Conservation (phyloP, 2,888 invertebrate species). For the Hedya salicella region DNA sequence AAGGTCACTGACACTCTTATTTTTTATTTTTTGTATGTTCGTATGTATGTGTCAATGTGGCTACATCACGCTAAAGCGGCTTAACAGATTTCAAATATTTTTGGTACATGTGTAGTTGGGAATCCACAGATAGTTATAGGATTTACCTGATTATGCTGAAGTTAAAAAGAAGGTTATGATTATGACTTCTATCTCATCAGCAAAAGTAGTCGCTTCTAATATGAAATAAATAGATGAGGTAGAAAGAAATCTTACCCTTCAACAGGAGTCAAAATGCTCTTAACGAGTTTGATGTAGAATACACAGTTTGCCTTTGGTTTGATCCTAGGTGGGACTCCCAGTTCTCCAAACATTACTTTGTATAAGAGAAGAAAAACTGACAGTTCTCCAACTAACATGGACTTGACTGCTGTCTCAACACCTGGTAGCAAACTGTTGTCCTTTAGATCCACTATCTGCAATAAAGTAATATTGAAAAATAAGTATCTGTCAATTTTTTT, state of each 20-base stretch:
- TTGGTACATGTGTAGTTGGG: too few relatives aligned
- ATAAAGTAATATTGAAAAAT: constrained; percentile 40
- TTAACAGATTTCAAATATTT: too few relatives aligned
- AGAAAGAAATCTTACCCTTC: constrained; percentile 60
- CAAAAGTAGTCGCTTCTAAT: too few relatives aligned
- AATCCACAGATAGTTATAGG: too few relatives aligned
- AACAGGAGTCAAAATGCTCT: constrained; percentile 77
- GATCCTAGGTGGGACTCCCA: constrained; percentile 92
- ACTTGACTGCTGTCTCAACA: constrained; percentile 87
- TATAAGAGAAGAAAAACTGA: constrained; percentile 91
- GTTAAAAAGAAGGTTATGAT: too few relatives aligned
- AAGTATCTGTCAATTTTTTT: too few relatives aligned
- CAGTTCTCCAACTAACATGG: constrained; percentile 93
- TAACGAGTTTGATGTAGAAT: constrained; percentile 89
- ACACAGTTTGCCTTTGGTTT: constrained; percentile 89
- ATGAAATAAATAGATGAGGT: constrained; percentile 6
- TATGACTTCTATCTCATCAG: too few relatives aligned
- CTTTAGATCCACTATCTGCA: constrained; percentile 72
- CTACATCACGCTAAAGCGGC: too few relatives aligned
- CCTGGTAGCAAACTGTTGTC: constrained; percentile 86
- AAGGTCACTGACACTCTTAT: too few relatives aligned
- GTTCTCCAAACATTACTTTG: constrained; percentile 89
- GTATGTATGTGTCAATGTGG: too few relatives aligned
- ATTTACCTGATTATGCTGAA: too few relatives aligned
- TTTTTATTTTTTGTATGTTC: too few relatives aligned